Evolutionary conservation across 2,797 vertebrate species (phyloP).

Genomic region (Malurus leucopterus): DNA sequence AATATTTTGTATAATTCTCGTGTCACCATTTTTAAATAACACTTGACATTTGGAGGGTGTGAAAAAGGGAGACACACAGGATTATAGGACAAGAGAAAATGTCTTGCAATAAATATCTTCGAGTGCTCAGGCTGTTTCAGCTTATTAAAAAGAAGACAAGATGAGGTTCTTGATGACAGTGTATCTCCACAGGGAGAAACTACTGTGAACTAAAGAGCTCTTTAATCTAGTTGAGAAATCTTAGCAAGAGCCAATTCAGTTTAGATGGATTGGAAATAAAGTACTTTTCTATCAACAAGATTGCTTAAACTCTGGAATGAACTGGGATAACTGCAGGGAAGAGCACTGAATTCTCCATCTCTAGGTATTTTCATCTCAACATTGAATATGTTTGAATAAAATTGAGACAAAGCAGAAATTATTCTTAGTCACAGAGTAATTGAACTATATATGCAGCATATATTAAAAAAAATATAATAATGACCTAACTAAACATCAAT

Average conservation of each 20-base stretch:
- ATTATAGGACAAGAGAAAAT: neutral
- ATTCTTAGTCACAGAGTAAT: neutral
- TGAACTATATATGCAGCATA: neutral
- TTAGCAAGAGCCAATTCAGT: neutral
- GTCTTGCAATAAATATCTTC: neutral
- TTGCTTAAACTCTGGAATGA: neutral
- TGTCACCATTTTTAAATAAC: neutral
- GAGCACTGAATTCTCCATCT: neutral
- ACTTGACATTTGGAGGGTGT: neutral
- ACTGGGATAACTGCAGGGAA: neutral
- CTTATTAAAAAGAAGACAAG: conserved; percentile 25
- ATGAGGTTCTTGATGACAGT: neutral
- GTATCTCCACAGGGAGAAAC: neutral
- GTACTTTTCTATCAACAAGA: neutral
- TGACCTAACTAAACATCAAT: neutral
- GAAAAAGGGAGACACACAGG: neutral
- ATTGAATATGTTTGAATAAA: neutral
- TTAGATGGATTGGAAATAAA: conserved; percentile 1
- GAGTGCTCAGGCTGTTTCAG: neutral
- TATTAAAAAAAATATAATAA: neutral
- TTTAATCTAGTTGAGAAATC: conserved; percentile 8
- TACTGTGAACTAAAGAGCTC: conserved; percentile 1
- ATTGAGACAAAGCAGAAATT: neutral
- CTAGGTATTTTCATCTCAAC: neutral
- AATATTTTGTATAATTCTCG: neutral